A percentile compares a stretch with the other conserved stretches of the same genome.
phyloP scores from a whole-genome alignment of 1,140 invertebrate genomes.

The Acromyrmex charruanus region DNA sequence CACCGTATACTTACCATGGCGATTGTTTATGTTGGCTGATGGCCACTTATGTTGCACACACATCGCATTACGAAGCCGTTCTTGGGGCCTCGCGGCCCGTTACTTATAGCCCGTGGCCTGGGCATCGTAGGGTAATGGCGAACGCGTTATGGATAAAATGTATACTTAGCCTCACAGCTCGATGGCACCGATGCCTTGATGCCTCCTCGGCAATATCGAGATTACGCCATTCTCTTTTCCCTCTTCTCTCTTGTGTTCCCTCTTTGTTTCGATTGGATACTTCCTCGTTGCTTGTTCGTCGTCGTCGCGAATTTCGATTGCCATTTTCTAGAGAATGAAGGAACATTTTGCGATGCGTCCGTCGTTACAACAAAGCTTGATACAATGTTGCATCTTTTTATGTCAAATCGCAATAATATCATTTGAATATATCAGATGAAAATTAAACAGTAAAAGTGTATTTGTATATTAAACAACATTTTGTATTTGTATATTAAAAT shows the following conservation, averaged over 20 bases:
- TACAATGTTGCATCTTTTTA: neutral
- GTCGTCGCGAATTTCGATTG: conserved; percentile 43
- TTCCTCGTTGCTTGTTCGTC: conserved; percentile 40
- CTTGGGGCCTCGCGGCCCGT: conserved; percentile 77
- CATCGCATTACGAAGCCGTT: conserved; percentile 82
- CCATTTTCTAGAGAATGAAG: conserved; percentile 8
- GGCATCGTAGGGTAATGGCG: conserved; percentile 86
- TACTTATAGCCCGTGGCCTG: conserved; percentile 83
- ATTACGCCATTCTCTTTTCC: conserved; percentile 66
- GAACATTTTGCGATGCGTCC: neutral
- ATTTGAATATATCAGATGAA: neutral
- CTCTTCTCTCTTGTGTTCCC: neutral
- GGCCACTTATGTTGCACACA: conserved; percentile 86
- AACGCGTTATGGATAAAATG: conserved; percentile 87
- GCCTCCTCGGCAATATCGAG: conserved; percentile 73
- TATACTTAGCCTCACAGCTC: conserved; percentile 84
- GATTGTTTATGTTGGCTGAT: conserved; percentile 87
- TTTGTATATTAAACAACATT: no score
- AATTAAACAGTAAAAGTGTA: neutral
- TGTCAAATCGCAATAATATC: neutral
- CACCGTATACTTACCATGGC: conserved; percentile 86
- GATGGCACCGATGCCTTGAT: conserved; percentile 81
- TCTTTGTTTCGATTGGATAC: conserved; percentile 30
- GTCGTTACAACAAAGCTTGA: neutral
- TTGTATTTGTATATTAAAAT: no score